Percentiles rank a stretch among this genome's conserved stretches.
phyloP scores from a whole-genome alignment of 2,888 invertebrate genomes.

The Pycnomerus fuliginosus region DNA sequence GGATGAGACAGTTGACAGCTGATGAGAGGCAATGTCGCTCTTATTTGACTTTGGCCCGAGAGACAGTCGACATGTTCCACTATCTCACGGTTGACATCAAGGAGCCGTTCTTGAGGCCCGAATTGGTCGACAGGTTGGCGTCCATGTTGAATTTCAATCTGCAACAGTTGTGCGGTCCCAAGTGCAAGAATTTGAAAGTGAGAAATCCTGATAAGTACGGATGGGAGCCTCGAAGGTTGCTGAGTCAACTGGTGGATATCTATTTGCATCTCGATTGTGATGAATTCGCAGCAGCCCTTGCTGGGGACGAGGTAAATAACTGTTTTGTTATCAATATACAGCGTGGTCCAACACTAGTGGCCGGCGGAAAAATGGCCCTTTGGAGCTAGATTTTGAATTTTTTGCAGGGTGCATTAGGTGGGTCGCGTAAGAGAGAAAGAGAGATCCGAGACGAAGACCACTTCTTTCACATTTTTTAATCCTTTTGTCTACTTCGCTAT shows the following conservation, averaged over 20 bases:
- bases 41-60: slow-evolving; percentile 87
- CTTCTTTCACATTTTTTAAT: too few relatives aligned
- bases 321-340: too few relatives aligned
- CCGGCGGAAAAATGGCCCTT: too few relatives aligned
- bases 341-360: too few relatives aligned
- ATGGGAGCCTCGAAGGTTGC: slow-evolving; percentile 92
- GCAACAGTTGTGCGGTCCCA: slow-evolving; percentile 93
- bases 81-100: slow-evolving; percentile 93
- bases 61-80: slow-evolving; percentile 98
- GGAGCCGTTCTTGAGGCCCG: slow-evolving; percentile 91
- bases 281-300: slow-evolving; percentile 87
- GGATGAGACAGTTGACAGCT: slow-evolving; percentile 75
- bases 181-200: slow-evolving; percentile 92
- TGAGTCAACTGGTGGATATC: slow-evolving; percentile 92
- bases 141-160: slow-evolving; percentile 99
- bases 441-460: too few relatives aligned
- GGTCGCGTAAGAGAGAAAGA: too few relatives aligned
- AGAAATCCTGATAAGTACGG: slow-evolving; percentile 92
- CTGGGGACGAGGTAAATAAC: slow-evolving; percentile 90
- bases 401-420: too few relatives aligned
- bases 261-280: slow-evolving; percentile 95
- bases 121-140: slow-evolving; percentile 85
- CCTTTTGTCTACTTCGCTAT: too few relatives aligned
- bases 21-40: slow-evolving; percentile 88
- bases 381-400: too few relatives aligned